Evolutionary conservation across 2,113 vertebrate genomes (phyloP).

Genomic region (Sceloporus undulatus): DNA sequence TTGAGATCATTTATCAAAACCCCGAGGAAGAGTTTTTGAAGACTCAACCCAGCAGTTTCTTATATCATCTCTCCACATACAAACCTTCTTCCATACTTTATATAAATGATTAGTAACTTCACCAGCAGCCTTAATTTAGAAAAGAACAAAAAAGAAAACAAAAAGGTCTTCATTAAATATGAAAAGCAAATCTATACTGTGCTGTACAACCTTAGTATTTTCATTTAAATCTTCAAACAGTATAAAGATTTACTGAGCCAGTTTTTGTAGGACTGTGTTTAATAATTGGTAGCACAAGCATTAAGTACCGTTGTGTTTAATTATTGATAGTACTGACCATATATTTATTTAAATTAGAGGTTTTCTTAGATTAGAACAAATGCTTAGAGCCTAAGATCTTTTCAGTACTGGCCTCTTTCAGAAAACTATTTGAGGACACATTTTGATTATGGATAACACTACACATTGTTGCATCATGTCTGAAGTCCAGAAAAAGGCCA

Average conservation of each 20-base stretch:
- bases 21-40: slow-evolving; percentile 53
- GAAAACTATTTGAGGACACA: neutral
- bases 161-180: slow-evolving; percentile 80
- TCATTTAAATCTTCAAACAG: neutral
- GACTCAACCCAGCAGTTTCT: slow-evolving; percentile 62
- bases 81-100: slow-evolving; percentile 98
- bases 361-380: neutral
- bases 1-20: slow-evolving; percentile 54
- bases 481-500: neutral
- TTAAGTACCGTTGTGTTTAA: neutral
- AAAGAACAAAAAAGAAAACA: slow-evolving; percentile 69
- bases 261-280: neutral
- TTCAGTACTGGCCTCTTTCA: neutral
- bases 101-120: slow-evolving; percentile 85
- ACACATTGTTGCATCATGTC: neutral
- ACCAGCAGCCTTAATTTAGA: slow-evolving; percentile 86
- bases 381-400: neutral
- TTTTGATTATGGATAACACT: slow-evolving; percentile 10
- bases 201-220: slow-evolving; percentile 52
- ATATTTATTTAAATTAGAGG: neutral
- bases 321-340: neutral
- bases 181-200: slow-evolving; percentile 51
- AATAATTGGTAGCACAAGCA: neutral
- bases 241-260: slow-evolving; percentile 24
- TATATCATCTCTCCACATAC: slow-evolving; percentile 77